Percentiles rank a stretch among this genome's conserved stretches.
Conservation (phyloP, 1,140 invertebrate species). For the Palaemon carinicauda region DNA sequence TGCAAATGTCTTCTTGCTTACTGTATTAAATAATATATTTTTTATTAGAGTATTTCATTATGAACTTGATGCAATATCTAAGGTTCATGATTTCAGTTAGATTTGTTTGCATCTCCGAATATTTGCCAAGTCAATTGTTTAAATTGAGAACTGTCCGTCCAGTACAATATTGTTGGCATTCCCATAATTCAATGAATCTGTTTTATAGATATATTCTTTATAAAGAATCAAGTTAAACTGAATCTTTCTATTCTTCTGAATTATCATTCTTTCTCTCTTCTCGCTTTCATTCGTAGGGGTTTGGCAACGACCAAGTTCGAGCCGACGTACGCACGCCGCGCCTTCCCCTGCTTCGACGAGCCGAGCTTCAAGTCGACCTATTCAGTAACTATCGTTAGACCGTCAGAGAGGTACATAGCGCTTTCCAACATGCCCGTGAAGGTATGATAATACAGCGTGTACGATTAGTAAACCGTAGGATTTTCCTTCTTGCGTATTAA, state of each 20-base stretch:
- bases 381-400: constrained; percentile 65
- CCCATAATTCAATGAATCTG: no score
- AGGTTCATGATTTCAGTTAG: no score
- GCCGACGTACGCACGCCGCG: constrained; percentile 68
- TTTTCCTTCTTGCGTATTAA: no score
- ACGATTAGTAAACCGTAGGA: no score
- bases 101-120: no score
- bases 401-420: constrained; percentile 62
- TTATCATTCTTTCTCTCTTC: background rate
- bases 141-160: background rate
- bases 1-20: no score
- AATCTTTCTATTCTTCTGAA: background rate
- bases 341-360: constrained; percentile 72
- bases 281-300: constrained; percentile 60
- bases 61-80: no score
- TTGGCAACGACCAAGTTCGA: constrained; percentile 70
- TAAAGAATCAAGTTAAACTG: background rate
- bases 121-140: no score
- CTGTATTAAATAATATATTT: no score
- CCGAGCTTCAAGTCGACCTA: constrained; percentile 69
- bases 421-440: constrained; percentile 67
- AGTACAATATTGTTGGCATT: no score
- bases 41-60: no score
- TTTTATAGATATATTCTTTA: no score
- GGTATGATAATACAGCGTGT: constrained; percentile 27